phyloP scores from a whole-genome alignment of 1,140 invertebrate species.

The Limonius californicus region DNA sequence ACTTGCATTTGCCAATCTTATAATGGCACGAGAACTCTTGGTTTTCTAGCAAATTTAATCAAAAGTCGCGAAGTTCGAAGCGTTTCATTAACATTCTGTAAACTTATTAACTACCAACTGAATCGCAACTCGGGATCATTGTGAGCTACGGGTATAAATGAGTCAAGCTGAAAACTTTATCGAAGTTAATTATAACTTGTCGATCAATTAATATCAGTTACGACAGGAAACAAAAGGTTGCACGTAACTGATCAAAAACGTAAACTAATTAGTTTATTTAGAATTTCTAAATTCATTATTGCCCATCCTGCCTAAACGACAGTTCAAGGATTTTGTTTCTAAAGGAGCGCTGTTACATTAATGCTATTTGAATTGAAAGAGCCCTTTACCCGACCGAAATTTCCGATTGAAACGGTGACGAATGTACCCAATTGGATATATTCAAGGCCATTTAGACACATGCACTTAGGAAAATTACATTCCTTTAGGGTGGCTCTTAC shows the following conservation, averaged over 20 bases:
- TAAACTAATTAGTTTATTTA: background rate
- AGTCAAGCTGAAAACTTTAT: constrained; percentile 1
- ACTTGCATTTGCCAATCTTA: background rate
- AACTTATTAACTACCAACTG: constrained; percentile 11
- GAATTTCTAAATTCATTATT: background rate
- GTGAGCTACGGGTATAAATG: constrained; percentile 5
- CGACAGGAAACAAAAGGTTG: background rate
- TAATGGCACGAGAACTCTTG: background rate
- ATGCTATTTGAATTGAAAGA: too few species aligned
- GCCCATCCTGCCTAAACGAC: too few species aligned
- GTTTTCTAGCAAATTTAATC: constrained; percentile 9
- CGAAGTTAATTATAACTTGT: constrained; percentile 13
- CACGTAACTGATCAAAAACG: background rate
- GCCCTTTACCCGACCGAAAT: too few species aligned
- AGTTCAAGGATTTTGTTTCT: too few species aligned
- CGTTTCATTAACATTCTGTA: constrained; percentile 14
- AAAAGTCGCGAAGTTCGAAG: constrained; percentile 11
- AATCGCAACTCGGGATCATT: constrained; percentile 6
- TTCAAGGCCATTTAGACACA: too few species aligned
- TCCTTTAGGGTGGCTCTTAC: too few species aligned
- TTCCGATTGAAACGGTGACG: too few species aligned
- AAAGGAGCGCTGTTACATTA: too few species aligned
- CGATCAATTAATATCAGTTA: constrained; percentile 9
- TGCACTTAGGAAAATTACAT: too few species aligned
- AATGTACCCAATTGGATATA: too few species aligned